Conservation (phyloP, 2,797 vertebrate species). For the Hypotaenidia philippensis region DNA sequence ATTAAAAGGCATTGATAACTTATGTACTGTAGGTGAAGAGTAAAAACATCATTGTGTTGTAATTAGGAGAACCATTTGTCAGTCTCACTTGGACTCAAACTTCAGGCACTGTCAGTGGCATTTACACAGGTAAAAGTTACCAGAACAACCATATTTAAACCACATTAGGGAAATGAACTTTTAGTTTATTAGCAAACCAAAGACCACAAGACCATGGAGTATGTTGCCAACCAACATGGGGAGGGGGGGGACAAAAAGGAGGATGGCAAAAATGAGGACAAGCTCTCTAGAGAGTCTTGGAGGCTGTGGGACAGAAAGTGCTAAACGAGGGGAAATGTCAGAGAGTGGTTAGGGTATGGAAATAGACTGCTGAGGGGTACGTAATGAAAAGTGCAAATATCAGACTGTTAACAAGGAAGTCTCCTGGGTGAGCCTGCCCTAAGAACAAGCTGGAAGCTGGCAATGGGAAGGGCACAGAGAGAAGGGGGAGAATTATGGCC, state of each 20-base stretch:
- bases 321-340: background rate
- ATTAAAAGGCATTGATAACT: slow-evolving; percentile 50
- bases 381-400: background rate
- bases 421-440: background rate
- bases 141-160: background rate
- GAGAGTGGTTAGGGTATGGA: background rate
- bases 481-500: background rate
- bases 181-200: background rate
- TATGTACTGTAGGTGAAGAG: background rate
- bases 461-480: background rate
- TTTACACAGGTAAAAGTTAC: background rate
- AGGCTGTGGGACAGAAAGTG: background rate
- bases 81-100: background rate
- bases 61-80: slow-evolving; percentile 17
- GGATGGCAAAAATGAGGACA: background rate
- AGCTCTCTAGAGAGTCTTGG: background rate
- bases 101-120: background rate
- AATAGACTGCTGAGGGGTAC: background rate
- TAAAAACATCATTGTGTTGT: background rate
- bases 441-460: background rate
- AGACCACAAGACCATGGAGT: fast-evolving
- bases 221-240: background rate
- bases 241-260: background rate
- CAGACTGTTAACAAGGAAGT: background rate
- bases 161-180: background rate